Evolutionary conservation across 37 sponge, comb jelly and placozoan genomes (phyloP), one percentile per base, ranked within the genome.

Genomic region (Agelas oroides): DNA sequence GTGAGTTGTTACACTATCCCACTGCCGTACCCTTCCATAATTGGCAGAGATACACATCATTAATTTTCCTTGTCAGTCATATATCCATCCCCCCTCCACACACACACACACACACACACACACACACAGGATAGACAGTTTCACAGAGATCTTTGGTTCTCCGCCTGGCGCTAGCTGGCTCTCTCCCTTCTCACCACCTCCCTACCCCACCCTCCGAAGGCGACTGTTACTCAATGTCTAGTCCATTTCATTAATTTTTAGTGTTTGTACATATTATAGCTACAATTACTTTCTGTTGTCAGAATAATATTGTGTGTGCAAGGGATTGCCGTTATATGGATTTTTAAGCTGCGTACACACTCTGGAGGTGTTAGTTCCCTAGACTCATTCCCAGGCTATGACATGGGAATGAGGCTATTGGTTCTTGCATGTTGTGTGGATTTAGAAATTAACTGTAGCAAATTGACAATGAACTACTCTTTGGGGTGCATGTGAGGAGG

Each of bases 71-170:
- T n/a, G 24, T 41, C 8, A 28, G 38, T 13, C 25, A 27, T 38
- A 14, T 36, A 15, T 36, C 37, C 25, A 12, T 65, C 35, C 13
- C 25, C 5, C 31, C 25, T 8, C 59, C 46, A 61, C 27, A 31
- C 1, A 46, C 35, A 32, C 17, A 15, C 77, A 53, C 59, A 8
- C 21, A 58, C n/a, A 56, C 33, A 32, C 37, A 34, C 38, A 58
- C n/a, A 28, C 1, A 46, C 38, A 24, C 79, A 94, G 95, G 96
- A 52, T 67, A 19, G 89, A 94, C 31, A 93, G 91, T 74, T 79
- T 97, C 27, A 62, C 37, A 1, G 98, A 94, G 35, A 93, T 97
- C 71, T 94, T 94, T 88, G 98, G 98, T 18, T 68, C 74, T 73
- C 85, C 85, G 5, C 57, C 76, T 40, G 72, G 89, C 37, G n/a